These are phyloP conservation scores for Paradoxurus hermaphroditus DNA, from an alignment of 2,113 vertebrate genomes.

Conservation along the genomic window DNA sequence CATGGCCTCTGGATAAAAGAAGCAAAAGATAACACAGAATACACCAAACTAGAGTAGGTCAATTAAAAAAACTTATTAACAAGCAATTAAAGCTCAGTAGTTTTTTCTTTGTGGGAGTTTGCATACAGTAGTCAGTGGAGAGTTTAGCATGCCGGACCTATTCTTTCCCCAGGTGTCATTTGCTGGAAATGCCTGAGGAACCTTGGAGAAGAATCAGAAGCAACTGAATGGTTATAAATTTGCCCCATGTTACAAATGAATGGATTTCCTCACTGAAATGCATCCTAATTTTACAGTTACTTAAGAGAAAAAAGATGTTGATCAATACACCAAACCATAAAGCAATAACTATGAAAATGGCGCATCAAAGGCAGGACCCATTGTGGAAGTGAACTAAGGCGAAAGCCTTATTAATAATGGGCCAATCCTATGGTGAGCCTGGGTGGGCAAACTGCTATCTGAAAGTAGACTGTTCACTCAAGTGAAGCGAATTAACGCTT, in stretches of 20 bases:
- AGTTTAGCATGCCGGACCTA: not conserved
- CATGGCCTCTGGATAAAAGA: constrained; percentile 50
- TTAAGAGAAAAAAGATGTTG: constrained; percentile 4
- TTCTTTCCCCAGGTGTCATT: constrained; percentile 51
- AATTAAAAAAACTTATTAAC: constrained; percentile 77
- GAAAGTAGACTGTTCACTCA: constrained; percentile 67
- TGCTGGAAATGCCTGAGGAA: constrained; percentile 27
- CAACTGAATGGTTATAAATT: not conserved
- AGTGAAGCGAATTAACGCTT: constrained; percentile 64
- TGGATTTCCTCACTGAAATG: constrained; percentile 17
- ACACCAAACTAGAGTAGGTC: constrained; percentile 66
- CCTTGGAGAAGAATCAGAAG: constrained; percentile 61
- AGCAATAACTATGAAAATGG: not conserved
- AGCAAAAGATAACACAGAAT: constrained; percentile 66
- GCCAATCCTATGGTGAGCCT: constrained; percentile 37
- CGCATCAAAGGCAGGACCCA: not conserved
- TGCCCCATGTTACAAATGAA: not conserved
- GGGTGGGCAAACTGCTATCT: constrained; percentile 43
- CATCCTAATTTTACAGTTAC: not conserved
- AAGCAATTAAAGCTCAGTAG: constrained; percentile 64
- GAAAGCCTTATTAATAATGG: constrained; percentile 48
- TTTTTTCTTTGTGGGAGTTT: constrained; percentile 45
- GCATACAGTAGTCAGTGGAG: constrained; percentile 39
- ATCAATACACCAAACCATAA: not conserved
- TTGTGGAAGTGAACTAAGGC: constrained; percentile 13